Conservation (phyloP, 2,888 invertebrate species). For the Lapara coniferarum region DNA sequence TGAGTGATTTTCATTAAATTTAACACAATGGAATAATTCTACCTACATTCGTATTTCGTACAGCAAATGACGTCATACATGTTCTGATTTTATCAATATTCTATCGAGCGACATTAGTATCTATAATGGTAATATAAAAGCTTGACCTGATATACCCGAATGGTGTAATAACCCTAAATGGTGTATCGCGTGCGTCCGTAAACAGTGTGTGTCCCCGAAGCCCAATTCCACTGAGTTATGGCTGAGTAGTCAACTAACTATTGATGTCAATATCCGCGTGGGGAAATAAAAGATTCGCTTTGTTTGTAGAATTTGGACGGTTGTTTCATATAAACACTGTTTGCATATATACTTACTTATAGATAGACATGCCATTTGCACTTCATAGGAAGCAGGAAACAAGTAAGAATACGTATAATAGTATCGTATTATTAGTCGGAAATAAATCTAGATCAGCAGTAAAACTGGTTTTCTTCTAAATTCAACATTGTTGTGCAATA, state of each 20-base stretch:
- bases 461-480: too few species aligned
- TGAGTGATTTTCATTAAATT: too few species aligned
- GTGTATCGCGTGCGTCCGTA: conserved; percentile 38
- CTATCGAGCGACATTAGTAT: not conserved
- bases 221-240: conserved; percentile 40
- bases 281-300: not conserved
- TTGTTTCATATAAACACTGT: not conserved
- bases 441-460: too few species aligned
- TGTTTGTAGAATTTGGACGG: not conserved
- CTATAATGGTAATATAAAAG: not conserved
- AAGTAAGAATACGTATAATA: too few species aligned
- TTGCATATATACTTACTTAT: too few species aligned
- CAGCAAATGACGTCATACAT: not conserved
- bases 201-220: conserved; percentile 43
- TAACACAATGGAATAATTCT: too few species aligned
- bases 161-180: conserved; percentile 41
- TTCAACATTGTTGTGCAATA: too few species aligned
- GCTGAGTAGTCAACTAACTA: conserved; percentile 29
- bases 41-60: not conserved
- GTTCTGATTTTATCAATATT: not conserved
- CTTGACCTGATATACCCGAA: conserved; percentile 30
- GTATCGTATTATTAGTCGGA: too few species aligned
- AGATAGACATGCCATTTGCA: too few species aligned
- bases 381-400: too few species aligned
- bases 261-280: conserved; percentile 14